Base-by-base conservation (phyloP, 2,113 vertebrate species). In the Semnornis frantzii region DNA sequence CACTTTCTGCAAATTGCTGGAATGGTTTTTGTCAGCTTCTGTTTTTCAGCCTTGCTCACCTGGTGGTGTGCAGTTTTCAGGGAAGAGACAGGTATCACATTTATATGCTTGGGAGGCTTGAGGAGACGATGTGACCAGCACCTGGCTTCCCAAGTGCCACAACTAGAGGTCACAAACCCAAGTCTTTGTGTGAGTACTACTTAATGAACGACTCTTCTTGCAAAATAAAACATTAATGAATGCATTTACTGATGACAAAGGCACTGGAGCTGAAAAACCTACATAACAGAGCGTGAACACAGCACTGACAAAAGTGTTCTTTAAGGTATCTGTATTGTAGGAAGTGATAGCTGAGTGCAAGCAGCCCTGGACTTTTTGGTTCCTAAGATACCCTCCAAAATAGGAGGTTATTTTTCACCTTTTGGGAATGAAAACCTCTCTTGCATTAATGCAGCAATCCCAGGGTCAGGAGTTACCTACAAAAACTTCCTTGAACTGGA, bases 161-260 rank as follows among this genome's bases (percentile, higher is more conserved):
- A 55, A 9, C 3, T 30, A 59, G 91, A 87, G 89, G 85, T 89
- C 87, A 92, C 75, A 39, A 44, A 8, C 24, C 24, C 15, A 52
- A 58, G 52, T 30, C 39, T 34, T 71, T 57, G 66, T 46, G 82
- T 76, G 50, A 74, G 19, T 10, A 5, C 46, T 65, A 65, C 72
- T 65, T 96, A 94, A 82, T 52, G 68, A 95, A 80, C 2, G 5
- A 6, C 23, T 62, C 10, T 34, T 63, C 74, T 34, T 42, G 75
- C 46, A 28, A 91, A 94, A 89, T 87, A 76, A 92, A 95, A 82
- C 12, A 80, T 55, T 58, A 85, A 95, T 37, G 39, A 37, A 5
- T 25, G 34, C 27, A 63, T 66, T 91, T 70, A 15, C 63, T 52
- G 85, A 24, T 76, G 72, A 19, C 57, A 91, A 92, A 82, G 82